A percentile compares a stretch with the other conserved stretches of the same genome.
Evolutionary conservation across 2,113 vertebrate species (phyloP).

Genomic region (Cyprinodon variegatus): DNA sequence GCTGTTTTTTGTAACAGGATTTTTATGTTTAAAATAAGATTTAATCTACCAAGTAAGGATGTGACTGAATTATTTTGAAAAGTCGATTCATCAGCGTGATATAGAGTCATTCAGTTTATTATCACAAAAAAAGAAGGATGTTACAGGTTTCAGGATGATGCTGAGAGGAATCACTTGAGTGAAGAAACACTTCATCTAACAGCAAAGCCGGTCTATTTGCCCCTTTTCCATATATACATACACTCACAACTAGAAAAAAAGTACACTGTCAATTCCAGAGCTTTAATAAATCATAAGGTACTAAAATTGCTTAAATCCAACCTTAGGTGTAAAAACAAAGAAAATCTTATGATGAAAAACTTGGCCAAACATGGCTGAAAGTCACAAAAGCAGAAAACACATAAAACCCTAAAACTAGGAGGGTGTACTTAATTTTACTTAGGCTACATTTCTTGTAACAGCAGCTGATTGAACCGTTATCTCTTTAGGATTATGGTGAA

Average conservation of each 20-base stretch:
- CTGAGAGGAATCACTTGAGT: not conserved
- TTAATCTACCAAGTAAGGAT: not conserved
- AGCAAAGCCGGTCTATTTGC: not conserved
- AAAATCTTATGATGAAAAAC: not conserved
- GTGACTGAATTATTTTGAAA: not conserved
- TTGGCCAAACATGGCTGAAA: not conserved
- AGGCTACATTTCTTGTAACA: not conserved
- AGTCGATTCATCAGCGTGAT: not conserved
- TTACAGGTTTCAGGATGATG: slow-evolving; percentile 5
- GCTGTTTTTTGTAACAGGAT: not conserved
- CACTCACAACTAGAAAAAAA: not conserved
- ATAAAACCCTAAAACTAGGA: not conserved
- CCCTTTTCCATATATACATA: not conserved
- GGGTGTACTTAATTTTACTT: slow-evolving; percentile 1
- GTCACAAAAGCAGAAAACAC: not conserved
- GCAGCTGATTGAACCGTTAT: slow-evolving; percentile 17
- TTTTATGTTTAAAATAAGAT: slow-evolving; percentile 6
- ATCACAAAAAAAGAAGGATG: not conserved
- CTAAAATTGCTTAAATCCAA: not conserved
- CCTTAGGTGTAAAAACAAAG: not conserved
- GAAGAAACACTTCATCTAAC: not conserved
- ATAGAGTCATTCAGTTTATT: not conserved
- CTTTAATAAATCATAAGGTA: not conserved
- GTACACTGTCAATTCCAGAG: not conserved
- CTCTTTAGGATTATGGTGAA: slow-evolving; percentile 35